A percentile compares a stretch with the other conserved stretches of the same genome.
phyloP scores from a whole-genome alignment of 2,797 vertebrate genomes.

The Lophotriccus pileatus region DNA sequence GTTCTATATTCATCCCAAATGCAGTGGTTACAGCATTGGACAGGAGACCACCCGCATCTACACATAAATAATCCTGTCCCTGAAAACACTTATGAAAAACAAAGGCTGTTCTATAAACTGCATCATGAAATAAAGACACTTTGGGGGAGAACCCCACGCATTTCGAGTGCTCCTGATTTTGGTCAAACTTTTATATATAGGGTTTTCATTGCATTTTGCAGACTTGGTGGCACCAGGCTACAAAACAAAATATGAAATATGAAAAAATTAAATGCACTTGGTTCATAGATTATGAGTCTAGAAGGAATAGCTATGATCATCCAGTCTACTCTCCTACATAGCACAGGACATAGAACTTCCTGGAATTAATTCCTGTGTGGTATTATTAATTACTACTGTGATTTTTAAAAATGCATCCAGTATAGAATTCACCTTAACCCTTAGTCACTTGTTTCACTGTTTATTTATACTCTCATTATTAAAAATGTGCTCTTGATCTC shows the following conservation, averaged over 20 bases:
- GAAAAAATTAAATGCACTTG: background rate
- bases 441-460: background rate
- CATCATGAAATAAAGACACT: background rate
- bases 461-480: background rate
- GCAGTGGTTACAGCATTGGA: background rate
- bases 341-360: background rate
- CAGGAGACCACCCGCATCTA: conserved; percentile 36
- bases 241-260: conserved; percentile 7
- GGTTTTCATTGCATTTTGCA: conserved; percentile 21
- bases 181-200: background rate
- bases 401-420: background rate
- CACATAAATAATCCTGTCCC: background rate
- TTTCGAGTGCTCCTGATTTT: background rate
- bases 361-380: background rate
- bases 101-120: conserved; percentile 7
- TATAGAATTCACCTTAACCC: background rate
- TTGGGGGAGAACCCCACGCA: background rate
- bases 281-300: background rate
- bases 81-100: conserved; percentile 17
- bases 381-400: background rate
- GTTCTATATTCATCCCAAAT: background rate
- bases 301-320: background rate
- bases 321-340: background rate
- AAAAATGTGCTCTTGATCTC: background rate
- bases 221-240: background rate